These are phyloP conservation scores for Puffinus mauretanicus DNA, from an alignment of 2,113 vertebrate genomes.

Conservation along the genomic window DNA sequence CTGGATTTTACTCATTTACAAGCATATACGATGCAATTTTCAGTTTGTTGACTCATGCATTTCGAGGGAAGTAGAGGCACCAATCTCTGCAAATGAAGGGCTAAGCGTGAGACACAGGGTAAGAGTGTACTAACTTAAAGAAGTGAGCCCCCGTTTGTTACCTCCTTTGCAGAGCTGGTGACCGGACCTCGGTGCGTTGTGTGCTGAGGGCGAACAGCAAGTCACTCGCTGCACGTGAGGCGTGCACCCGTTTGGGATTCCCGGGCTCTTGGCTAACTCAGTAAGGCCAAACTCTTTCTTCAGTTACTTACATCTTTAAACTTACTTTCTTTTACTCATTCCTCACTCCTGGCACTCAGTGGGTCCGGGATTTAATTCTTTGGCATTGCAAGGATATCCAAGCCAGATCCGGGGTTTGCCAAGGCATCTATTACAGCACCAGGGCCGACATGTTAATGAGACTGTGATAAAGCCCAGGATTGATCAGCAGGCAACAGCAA, in stretches of 20 bases:
- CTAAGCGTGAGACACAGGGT: not conserved
- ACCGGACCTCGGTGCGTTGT: rapidly evolving
- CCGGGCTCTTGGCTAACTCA: rapidly evolving
- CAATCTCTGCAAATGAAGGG: not conserved
- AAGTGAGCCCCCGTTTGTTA: rapidly evolving
- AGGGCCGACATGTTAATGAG: not conserved
- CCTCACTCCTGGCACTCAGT: not conserved
- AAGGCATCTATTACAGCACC: not conserved
- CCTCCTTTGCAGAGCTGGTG: not conserved
- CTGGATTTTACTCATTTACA: not conserved
- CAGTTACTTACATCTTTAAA: not conserved
- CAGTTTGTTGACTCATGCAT: rapidly evolving
- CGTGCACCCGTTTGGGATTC: not conserved
- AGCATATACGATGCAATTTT: rapidly evolving
- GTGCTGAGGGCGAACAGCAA: not conserved
- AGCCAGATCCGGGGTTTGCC: not conserved
- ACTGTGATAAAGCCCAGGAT: not conserved
- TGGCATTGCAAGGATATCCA: not conserved
- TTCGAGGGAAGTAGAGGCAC: not conserved
- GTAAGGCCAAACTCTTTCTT: not conserved
- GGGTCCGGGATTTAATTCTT: not conserved
- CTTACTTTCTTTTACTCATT: not conserved
- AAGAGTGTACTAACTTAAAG: not conserved
- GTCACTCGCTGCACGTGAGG: rapidly evolving
- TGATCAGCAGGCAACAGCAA: not conserved